phyloP scores from a whole-genome alignment of 2,888 invertebrate species.

The Rotaria socialis region DNA sequence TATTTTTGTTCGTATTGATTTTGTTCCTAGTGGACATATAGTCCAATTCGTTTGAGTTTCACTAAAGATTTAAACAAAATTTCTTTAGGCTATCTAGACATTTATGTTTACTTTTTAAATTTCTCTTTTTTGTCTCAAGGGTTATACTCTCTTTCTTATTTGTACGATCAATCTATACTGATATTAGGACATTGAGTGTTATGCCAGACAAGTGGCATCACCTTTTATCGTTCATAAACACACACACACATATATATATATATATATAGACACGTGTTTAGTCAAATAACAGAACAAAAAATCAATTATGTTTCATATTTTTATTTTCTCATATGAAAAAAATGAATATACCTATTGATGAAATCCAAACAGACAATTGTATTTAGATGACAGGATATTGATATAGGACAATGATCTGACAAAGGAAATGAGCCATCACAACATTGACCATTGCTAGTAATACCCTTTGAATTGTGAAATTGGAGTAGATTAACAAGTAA shows the following conservation, averaged over 20 bases:
- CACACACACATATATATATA: too few relatives aligned
- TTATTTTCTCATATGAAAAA: neutral
- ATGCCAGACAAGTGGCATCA: constrained; percentile 28
- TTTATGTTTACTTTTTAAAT: constrained; percentile 16
- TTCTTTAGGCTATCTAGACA: neutral
- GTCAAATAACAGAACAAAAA: constrained; percentile 18
- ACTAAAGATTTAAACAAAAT: constrained; percentile 6
- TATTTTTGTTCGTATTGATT: neutral
- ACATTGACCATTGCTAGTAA: constrained; percentile 2
- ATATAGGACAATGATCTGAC: neutral
- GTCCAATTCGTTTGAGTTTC: neutral
- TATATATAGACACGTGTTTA: neutral
- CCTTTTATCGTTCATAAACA: neutral
- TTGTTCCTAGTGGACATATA: constrained; percentile 8
- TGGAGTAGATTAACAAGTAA: constrained; percentile 26
- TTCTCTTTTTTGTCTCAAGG: constrained; percentile 26
- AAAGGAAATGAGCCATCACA: constrained; percentile 21
- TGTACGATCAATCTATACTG: neutral
- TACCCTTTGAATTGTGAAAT: constrained; percentile 22
- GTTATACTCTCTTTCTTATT: neutral
- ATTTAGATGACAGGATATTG: constrained; percentile 7
- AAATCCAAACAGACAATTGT: constrained; percentile 34
- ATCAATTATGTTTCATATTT: neutral
- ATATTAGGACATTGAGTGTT: constrained; percentile 11
- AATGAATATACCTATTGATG: neutral